Base-by-base conservation (phyloP, 2,797 vertebrate genomes). In the Geotrypetes seraphini region DNA sequence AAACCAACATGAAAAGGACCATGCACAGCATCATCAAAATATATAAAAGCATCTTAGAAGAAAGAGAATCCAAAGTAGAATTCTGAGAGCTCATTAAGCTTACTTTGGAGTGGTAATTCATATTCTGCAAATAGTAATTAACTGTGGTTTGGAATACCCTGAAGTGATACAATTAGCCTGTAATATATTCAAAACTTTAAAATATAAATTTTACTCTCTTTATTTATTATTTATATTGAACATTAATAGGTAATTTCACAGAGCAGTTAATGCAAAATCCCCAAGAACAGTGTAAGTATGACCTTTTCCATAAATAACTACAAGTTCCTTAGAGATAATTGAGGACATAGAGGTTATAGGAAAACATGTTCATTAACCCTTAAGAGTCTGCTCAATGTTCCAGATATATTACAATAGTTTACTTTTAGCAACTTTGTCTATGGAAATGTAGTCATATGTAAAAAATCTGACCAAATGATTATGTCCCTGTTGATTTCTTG, bases 71-170 rank as follows among this genome's bases (percentile, higher is more conserved):
- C 26, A 47, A 57, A 28, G 34, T 16, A 26, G 48, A 21, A 21
- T 47, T 41, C 41, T 63, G 50, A 41, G 52, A 28, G 20, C 44
- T 50, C 33, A 47, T 57, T 67, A 56, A 54, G 31, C 36, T 53
- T 57, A 33, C 6, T 53, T 12, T 12, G 45, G 61, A 67, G 61
- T 31, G 8, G 3, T 7, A 25, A 28, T 54, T 20, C 32, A 29
- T 16, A 45, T 43, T 36, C n/a, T 66, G 28, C 22, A 59, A n/a
- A 26, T 28, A 24, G 12, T 47, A 58, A 61, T 57, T 73, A 66
- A 53, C 24, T 48, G 6, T 35, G 19, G 22, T 33, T 57, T 60
- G 31, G 41, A 5, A 39, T 30, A 39, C 28, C 16, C 29, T 23
- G 25, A 53, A 50, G 38, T 63, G 6, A 31, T 33, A 4, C 13